Evolutionary conservation across 2,113 vertebrate species (phyloP).

Genomic region (Lamprologus callipterus): DNA sequence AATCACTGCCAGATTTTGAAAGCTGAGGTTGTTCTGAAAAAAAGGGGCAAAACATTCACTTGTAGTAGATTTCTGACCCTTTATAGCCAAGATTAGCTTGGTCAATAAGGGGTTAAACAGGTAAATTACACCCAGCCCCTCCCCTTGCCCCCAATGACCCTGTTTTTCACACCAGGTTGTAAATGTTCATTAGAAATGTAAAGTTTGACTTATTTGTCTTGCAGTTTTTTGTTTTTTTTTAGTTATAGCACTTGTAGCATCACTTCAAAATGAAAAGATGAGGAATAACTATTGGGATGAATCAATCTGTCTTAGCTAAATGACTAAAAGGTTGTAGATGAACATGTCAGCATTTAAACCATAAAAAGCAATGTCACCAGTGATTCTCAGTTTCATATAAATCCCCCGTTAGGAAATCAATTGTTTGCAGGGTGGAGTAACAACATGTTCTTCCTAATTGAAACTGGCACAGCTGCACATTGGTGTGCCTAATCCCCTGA

Average conservation of each 20-base stretch:
- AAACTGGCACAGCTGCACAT: conserved; percentile 27
- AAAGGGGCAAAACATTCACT: not conserved
- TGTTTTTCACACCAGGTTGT: not conserved
- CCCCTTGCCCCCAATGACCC: not conserved
- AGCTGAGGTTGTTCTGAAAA: not conserved
- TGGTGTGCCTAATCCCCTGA: not conserved
- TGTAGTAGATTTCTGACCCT: not conserved
- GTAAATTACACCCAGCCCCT: not conserved
- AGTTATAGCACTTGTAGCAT: not conserved
- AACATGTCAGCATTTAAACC: not conserved
- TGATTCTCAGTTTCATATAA: not conserved
- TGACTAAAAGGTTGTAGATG: not conserved
- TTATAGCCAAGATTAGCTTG: not conserved
- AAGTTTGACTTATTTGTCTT: not conserved
- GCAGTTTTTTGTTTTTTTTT: not conserved
- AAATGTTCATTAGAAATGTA: not conserved
- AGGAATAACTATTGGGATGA: not conserved
- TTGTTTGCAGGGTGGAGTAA: not conserved
- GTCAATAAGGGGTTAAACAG: not conserved
- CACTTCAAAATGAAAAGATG: not conserved
- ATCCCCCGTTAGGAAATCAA: not conserved
- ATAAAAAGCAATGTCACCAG: not conserved
- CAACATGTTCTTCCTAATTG: conserved; percentile 35
- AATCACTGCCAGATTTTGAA: not conserved
- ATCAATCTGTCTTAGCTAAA: not conserved